Evolutionary conservation across 2,888 invertebrate species (phyloP), one percentile per base, ranked within the genome.

Genomic region (Cataglyphis rosenhaueri): DNA sequence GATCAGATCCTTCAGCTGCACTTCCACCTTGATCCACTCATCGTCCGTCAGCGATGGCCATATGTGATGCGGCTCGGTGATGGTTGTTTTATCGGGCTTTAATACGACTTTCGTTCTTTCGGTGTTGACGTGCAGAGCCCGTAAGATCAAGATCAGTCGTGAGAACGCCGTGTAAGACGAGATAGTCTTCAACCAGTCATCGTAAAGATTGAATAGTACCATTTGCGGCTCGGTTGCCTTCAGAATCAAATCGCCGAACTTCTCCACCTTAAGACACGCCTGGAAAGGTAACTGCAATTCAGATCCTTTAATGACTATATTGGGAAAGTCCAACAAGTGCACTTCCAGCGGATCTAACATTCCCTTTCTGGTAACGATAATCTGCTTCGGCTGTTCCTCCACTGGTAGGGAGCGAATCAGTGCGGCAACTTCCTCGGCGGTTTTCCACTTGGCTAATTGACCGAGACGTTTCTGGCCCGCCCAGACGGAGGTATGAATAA

Each of bases 301-400:
- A 0, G 99, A 99, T 0, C 99, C 99, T 95, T 99, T 99, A 95
- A 99, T 99, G 82, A 99, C 99, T 94, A 99, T 99, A 95, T 99
- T 99, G 18, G 99, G 99, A 96, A 99, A 99, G 95, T 99, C 99
- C n/a, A 99, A 96, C 94, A 99, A 96, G 96, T 99, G 99, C 87
- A 99, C 98, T 96, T 99, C 99, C 82, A 99, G 97, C 2, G 99
- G 99, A 96, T 99, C 99, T 96, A 99, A 97, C 99, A 99, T 99
- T 94, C 99, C 99, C 94, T 99, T 99, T 91, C 99, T 96, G 0
- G 99, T 99, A 81, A 99, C 99, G 94, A 99, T 99, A 94, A 99
- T 99, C 95, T 99, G 99, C 94, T 99, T 99, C 0, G 99, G 99
- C 94, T 99, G 99, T 95, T 99, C 99, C 95, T 99, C 99, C 5